Evolutionary conservation across 2,797 vertebrate genomes (phyloP), one percentile per base, ranked within the genome.

Genomic region (Poeciliopsis paucimaculata): DNA sequence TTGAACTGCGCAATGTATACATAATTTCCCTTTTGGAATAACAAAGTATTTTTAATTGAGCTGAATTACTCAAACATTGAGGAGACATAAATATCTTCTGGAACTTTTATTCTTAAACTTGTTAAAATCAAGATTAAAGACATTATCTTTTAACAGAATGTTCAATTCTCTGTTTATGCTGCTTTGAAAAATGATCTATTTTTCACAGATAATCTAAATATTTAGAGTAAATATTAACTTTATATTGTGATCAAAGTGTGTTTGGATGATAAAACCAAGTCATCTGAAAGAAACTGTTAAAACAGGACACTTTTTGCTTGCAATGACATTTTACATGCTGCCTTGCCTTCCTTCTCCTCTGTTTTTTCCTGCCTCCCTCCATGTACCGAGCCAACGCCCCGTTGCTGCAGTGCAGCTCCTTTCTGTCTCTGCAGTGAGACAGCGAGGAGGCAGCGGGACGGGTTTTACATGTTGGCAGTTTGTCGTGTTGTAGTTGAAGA

Each of bases 391-490:
- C 90, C 94, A 92, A 94, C 94, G 93, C 94, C 94, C 94, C 92
- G 89, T 93, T 94, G 88, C 92, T 95, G 94, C 94, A 95, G 93
- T 95, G 92, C 94, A 95, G 94, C 91, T 93, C 77, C 86, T 89
- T 88, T 84, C 75, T 74, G 77, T 86, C 83, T 91, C 91, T 89
- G 91, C 92, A 93, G 86, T 88, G 83, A 89, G 82, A 78, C 82
- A 62, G 55, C 2, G 62, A 81, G 39, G 76, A 79, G 80, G 71
- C 77, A 86, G 82, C 34, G 66, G 83, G 72, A 86, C 74, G 41
- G 34, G 77, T 81, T 80, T 74, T 64, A 51, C 12, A 51, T 11
- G 60, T 49, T 41, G 43, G 62, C 26, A 62, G 18, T 28, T 28
- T 26, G 16, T 77, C 11, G 5, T 53, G 13, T 47, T 70, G 28